Evolutionary conservation across 2,113 vertebrate species (phyloP).

Genomic region (Ramphastos sulfuratus): DNA sequence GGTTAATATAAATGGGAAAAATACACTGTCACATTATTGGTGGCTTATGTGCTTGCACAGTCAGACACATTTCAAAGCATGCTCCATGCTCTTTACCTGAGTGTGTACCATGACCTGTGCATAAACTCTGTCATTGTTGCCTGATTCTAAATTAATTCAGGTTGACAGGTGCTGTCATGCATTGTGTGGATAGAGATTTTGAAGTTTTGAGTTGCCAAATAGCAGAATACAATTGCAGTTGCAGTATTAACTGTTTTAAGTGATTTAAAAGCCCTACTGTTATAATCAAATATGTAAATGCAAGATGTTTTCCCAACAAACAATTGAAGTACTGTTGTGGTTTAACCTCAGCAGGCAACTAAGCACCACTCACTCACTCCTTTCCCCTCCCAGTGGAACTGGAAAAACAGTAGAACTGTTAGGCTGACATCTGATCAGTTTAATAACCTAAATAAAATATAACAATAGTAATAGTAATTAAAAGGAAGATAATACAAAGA

Average conservation of each 20-base stretch:
- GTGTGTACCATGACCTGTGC: background rate
- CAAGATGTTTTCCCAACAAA: background rate
- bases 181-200: background rate
- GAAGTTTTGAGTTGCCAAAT: background rate
- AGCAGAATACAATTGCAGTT: background rate
- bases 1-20: background rate
- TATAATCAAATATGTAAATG: background rate
- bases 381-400: background rate
- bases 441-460: background rate
- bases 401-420: background rate
- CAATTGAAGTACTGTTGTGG: background rate
- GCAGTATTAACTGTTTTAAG: background rate
- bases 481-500: background rate
- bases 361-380: background rate
- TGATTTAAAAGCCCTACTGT: background rate
- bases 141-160: background rate
- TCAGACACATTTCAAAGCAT: background rate
- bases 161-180: background rate
- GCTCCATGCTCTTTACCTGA: background rate
- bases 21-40: background rate
- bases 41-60: background rate
- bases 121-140: background rate
- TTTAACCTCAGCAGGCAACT: background rate
- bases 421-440: background rate
- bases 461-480: background rate